phyloP scores from a whole-genome alignment of 2,797 vertebrate genomes.

The Sebastes diaconus region DNA sequence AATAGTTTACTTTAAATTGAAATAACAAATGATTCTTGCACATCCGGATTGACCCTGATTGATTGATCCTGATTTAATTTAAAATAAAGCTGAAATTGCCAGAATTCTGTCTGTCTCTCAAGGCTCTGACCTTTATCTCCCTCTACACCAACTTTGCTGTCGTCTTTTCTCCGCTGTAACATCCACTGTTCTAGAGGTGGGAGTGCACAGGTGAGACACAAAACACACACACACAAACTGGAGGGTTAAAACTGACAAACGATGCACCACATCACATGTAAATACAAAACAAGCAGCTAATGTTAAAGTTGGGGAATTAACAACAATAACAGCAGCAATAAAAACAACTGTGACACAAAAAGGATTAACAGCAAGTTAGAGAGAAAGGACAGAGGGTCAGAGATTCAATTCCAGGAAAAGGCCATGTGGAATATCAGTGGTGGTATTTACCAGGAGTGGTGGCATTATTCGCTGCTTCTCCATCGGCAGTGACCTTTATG shows the following conservation, averaged over 20 bases:
- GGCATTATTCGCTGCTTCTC: conserved; percentile 77
- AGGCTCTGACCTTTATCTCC: conserved; percentile 75
- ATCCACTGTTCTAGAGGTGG: conserved; percentile 82
- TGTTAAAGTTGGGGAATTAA: neutral
- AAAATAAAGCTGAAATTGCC: neutral
- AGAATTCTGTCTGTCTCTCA: conserved; percentile 3
- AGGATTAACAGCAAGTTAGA: conserved; percentile 2
- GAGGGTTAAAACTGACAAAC: conserved; percentile 16
- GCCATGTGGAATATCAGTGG: conserved; percentile 35
- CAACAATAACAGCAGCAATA: conserved; percentile 1
- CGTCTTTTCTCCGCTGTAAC: conserved; percentile 75
- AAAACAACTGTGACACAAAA: conserved; percentile 14
- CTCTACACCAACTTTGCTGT: conserved; percentile 53
- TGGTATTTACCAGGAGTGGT: conserved; percentile 74
- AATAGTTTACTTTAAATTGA: neutral
- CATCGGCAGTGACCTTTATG: conserved; percentile 93
- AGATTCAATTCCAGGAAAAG: conserved; percentile 55
- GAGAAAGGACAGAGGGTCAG: conserved; percentile 25
- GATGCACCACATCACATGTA: neutral
- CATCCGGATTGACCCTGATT: neutral
- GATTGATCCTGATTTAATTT: neutral
- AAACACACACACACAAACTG: conserved; percentile 44
- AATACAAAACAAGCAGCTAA: neutral
- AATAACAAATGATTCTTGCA: neutral
- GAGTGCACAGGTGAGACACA: conserved; percentile 33